Evolutionary conservation across 2,113 vertebrate species (phyloP).

Genomic region (Phalacrocorax carbo): DNA sequence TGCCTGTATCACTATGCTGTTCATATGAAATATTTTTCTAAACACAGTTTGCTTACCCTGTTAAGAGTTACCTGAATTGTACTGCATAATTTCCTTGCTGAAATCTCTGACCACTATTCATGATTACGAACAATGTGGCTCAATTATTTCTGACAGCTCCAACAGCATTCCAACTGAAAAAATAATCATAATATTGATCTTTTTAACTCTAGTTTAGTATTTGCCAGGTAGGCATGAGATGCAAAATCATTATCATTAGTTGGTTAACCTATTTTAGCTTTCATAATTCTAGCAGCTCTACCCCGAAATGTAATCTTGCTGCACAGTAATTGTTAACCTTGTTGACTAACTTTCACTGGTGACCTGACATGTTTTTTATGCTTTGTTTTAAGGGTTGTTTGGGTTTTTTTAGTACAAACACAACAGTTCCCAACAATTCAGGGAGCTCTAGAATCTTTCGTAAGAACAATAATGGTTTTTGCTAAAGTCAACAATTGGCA

Average conservation of each 20-base stretch:
- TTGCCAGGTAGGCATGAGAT: background rate
- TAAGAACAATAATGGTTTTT: background rate
- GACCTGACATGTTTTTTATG: background rate
- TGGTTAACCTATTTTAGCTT: background rate
- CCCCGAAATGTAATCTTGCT: background rate
- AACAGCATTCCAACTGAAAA: background rate
- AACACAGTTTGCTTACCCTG: background rate
- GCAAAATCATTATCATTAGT: background rate
- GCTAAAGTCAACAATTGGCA: background rate
- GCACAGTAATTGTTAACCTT: background rate
- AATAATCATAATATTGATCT: background rate
- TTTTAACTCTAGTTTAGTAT: background rate
- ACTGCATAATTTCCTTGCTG: background rate
- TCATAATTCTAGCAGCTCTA: background rate
- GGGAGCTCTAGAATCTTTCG: background rate
- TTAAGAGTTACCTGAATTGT: background rate
- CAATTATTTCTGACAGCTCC: background rate
- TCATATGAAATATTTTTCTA: background rate
- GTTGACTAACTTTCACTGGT: background rate
- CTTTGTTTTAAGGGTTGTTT: background rate
- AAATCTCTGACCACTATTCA: background rate
- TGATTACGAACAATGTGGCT: background rate
- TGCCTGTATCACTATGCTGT: background rate
- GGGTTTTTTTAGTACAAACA: background rate
- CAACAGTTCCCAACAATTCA: background rate